Percentiles rank a stretch among this genome's conserved stretches.
Conservation (phyloP, 2,113 vertebrate species). For the Nerophis lumbriciformis region DNA sequence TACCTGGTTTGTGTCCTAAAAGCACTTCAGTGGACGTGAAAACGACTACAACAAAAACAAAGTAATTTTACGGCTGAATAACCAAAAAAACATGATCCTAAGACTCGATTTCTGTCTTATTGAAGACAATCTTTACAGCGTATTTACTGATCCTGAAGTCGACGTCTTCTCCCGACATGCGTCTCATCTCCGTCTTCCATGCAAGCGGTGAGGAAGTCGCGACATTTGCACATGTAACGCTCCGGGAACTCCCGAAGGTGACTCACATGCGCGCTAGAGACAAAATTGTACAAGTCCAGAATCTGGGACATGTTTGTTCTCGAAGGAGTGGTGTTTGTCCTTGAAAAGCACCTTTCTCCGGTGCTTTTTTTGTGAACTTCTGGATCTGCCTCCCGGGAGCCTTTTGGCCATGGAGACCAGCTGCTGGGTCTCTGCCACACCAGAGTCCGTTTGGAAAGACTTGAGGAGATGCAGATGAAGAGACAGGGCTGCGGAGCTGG, state of each 20-base stretch:
- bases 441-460: no score
- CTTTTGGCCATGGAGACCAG: no score
- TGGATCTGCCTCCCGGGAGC: no score
- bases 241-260: conserved; percentile 81
- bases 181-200: conserved; percentile 34
- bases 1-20: conserved; percentile 1
- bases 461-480: no score
- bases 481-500: no score
- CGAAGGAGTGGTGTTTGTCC: no score
- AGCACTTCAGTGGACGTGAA: conserved; percentile 8
- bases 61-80: conserved; percentile 1
- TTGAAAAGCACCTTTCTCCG: no score
- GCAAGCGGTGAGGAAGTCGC: conserved; percentile 77
- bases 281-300: conserved; percentile 83
- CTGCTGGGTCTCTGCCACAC: no score
- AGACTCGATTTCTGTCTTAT: background rate
- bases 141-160: conserved; percentile 38
- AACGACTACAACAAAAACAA: background rate
- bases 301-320: no score
- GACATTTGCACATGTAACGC: conserved; percentile 79
- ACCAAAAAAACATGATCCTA: background rate
- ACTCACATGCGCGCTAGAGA: conserved; percentile 80
- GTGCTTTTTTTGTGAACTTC: no score
- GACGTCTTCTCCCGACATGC: conserved; percentile 38
- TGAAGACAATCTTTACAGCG: background rate